Evolutionary conservation across 2,113 vertebrate species (phyloP).

Genomic region (Beaufortia kweichowensis): DNA sequence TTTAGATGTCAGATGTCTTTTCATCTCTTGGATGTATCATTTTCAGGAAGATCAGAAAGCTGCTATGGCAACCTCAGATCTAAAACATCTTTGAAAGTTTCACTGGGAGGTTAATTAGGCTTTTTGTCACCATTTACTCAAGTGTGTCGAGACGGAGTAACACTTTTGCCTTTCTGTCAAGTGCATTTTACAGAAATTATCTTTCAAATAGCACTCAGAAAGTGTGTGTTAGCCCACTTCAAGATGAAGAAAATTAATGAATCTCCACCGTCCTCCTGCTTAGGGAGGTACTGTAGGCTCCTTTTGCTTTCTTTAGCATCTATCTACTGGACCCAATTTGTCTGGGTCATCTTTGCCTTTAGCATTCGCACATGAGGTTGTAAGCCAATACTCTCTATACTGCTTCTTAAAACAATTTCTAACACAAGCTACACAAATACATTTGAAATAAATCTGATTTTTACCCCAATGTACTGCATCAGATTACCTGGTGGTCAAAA

Average conservation of each 20-base stretch:
- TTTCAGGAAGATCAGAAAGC: constrained; percentile 48
- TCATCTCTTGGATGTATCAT: constrained; percentile 69
- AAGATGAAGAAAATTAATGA: background rate
- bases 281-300: background rate
- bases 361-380: too few relatives aligned
- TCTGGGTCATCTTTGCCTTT: too few relatives aligned
- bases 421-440: too few relatives aligned
- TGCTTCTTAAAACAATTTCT: too few relatives aligned
- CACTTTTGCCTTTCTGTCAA: background rate
- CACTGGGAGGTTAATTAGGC: constrained; percentile 45
- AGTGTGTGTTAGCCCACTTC: background rate
- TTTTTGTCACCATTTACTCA: background rate
- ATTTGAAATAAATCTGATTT: too few relatives aligned
- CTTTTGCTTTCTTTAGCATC: too few relatives aligned
- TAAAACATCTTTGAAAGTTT: constrained; percentile 36
- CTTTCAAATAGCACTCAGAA: background rate
- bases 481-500: too few relatives aligned
- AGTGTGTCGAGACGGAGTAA: background rate
- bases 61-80: constrained; percentile 45
- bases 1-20: constrained; percentile 70
- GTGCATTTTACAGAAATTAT: background rate
- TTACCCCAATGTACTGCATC: too few relatives aligned
- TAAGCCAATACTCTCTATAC: too few relatives aligned
- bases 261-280: background rate
- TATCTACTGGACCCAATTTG: too few relatives aligned